Evolutionary conservation across 2,797 vertebrate genomes (phyloP).

Genomic region (Phyllotis vaccarum): DNA sequence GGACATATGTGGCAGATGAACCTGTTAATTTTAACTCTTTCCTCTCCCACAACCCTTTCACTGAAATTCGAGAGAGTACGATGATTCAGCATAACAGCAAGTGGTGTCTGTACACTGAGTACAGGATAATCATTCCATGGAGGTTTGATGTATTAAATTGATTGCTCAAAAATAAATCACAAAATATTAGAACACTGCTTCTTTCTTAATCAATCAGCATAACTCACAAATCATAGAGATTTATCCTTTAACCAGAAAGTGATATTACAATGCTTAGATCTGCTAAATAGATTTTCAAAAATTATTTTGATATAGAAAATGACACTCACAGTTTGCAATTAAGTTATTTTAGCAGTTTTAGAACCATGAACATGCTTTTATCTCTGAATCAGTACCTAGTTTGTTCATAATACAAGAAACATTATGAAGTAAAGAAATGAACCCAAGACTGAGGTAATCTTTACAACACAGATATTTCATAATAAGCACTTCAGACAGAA

Average conservation of each 20-base stretch:
- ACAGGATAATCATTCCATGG: neutral
- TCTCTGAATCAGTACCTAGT: neutral
- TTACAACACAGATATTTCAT: neutral
- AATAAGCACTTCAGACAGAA: neutral
- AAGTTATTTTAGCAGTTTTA: neutral
- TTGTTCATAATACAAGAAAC: neutral
- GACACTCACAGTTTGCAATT: neutral
- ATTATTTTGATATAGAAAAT: slow-evolving; percentile 21
- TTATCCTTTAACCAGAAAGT: neutral
- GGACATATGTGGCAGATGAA: neutral
- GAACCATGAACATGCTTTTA: neutral
- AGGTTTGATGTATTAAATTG: neutral
- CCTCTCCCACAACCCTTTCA: neutral
- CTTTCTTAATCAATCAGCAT: neutral
- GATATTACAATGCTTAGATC: neutral
- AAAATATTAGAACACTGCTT: neutral
- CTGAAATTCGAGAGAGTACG: slow-evolving; percentile 28
- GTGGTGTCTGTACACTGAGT: slow-evolving; percentile 1
- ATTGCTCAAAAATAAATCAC: neutral
- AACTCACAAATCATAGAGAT: neutral
- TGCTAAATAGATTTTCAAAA: neutral
- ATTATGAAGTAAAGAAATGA: neutral
- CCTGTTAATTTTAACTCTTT: slow-evolving; percentile 1
- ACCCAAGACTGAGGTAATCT: neutral
- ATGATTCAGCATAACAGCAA: slow-evolving; percentile 33